Conservation (phyloP, 2,113 vertebrate species). For the Grus americana region DNA sequence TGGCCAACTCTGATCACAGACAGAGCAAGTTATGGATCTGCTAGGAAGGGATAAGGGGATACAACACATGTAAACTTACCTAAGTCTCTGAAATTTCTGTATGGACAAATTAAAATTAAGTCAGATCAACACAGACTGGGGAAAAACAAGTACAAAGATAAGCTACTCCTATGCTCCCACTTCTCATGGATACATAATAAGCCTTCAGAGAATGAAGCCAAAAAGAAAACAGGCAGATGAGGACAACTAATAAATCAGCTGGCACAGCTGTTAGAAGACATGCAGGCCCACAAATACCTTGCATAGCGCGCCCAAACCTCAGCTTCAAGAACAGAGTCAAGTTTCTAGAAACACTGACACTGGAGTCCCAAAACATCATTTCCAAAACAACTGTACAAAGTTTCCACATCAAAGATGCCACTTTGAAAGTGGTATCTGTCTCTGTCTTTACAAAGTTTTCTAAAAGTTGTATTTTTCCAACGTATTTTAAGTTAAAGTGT, state of each 20-base stretch:
- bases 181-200: background rate
- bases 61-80: background rate
- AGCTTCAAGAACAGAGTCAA: background rate
- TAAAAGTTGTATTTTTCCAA: background rate
- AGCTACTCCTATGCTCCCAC: background rate
- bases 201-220: background rate
- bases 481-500: background rate
- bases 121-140: background rate
- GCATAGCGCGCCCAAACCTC: background rate
- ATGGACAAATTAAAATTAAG: background rate
- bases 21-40: background rate
- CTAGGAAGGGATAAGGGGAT: background rate
- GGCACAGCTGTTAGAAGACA: background rate
- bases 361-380: background rate
- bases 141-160: background rate
- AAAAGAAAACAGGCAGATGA: background rate
- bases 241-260: background rate
- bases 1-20: background rate
- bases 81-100: background rate
- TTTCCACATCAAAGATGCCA: background rate
- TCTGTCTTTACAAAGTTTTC: background rate
- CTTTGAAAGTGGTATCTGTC: background rate
- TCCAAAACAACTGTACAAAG: background rate
- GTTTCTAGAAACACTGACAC: background rate
- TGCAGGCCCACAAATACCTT: background rate